Percentiles rank a stretch among this genome's conserved stretches.
Conservation (phyloP, 2,888 invertebrate species). For the Stratiomys singularior region DNA sequence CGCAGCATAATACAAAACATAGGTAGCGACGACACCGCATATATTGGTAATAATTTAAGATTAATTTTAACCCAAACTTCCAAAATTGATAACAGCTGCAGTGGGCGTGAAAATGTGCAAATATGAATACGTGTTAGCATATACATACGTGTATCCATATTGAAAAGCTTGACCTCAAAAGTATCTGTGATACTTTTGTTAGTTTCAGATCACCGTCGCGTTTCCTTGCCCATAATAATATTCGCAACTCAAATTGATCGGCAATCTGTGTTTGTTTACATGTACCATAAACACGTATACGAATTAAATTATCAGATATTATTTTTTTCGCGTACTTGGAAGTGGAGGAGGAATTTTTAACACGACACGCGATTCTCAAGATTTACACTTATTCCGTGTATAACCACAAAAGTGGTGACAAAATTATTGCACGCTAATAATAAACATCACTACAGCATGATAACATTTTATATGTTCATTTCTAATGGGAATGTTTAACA, state of each 20-base stretch:
- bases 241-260: neutral
- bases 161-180: no score
- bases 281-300: neutral
- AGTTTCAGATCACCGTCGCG: no score
- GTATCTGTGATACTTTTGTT: no score
- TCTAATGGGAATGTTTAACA: constrained; percentile 10
- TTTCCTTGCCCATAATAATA: no score
- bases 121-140: no score
- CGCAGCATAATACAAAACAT: no score
- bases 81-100: no score
- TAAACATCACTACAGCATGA: neutral
- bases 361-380: constrained; percentile 19
- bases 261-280: neutral
- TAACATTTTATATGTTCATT: neutral
- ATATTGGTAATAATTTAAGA: no score
- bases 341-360: constrained; percentile 37
- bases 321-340: neutral
- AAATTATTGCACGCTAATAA: constrained; percentile 15
- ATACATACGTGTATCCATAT: no score
- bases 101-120: no score
- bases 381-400: neutral
- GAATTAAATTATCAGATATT: neutral
- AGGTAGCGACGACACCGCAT: no score
- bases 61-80: no score
- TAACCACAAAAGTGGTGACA: neutral